Percentiles rank a stretch among this genome's conserved stretches.
Evolutionary conservation across 2,888 invertebrate species (phyloP).

Genomic region (Rhamnusium bicolor): DNA sequence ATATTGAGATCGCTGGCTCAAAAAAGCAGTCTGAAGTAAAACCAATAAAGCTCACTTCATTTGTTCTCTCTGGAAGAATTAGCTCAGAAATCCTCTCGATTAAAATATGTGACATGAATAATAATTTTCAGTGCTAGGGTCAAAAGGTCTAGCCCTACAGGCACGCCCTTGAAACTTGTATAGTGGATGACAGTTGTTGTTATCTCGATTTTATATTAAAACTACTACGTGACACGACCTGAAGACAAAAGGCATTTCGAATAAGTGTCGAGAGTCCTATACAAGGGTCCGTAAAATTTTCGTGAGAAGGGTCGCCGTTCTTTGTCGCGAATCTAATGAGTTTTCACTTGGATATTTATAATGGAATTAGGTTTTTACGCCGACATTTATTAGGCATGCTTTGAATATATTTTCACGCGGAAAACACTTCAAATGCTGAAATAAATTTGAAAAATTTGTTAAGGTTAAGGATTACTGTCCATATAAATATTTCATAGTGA

Average conservation of each 20-base stretch:
- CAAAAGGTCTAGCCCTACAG: constrained; percentile 2
- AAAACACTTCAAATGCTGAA: constrained; percentile 1
- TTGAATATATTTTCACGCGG: constrained; percentile 24
- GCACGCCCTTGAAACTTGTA: constrained; percentile 18
- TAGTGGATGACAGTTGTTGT: constrained; percentile 33
- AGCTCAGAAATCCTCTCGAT: neutral
- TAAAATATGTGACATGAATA: constrained; percentile 22
- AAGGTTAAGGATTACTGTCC: neutral
- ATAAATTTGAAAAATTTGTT: neutral
- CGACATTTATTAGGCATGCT: constrained; percentile 25
- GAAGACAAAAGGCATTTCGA: constrained; percentile 25
- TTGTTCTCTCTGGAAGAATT: neutral
- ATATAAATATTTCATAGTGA: neutral
- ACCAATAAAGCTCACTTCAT: neutral
- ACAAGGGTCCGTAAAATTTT: constrained; percentile 5
- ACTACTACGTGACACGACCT: constrained; percentile 32
- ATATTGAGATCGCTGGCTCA: neutral
- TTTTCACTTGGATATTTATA: constrained; percentile 27
- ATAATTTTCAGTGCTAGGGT: constrained; percentile 23
- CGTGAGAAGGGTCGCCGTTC: constrained; percentile 23
- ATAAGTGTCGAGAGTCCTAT: constrained; percentile 21
- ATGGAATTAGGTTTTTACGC: constrained; percentile 32
- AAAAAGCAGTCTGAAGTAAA: constrained; percentile 4
- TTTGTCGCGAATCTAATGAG: constrained; percentile 29
- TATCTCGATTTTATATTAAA: constrained; percentile 36